Conservation (phyloP, 2,888 invertebrate species). For the Drosophila nr. perissopoda region DNA sequence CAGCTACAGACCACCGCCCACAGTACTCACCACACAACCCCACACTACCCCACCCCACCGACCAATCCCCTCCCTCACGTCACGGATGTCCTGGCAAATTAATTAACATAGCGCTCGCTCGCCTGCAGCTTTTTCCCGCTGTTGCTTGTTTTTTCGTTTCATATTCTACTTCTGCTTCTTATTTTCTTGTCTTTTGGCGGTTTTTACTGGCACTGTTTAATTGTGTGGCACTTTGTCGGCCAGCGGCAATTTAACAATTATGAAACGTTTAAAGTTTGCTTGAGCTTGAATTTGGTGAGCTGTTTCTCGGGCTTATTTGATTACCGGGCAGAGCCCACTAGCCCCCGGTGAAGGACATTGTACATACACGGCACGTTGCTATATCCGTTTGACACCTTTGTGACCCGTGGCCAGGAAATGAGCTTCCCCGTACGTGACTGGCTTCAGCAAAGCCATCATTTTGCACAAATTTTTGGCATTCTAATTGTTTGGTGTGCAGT, state of each 20-base stretch:
- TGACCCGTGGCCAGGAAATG: conserved; percentile 76
- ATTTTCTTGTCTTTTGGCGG: conserved; percentile 63
- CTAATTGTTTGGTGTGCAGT: conserved; percentile 40
- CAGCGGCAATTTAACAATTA: conserved; percentile 77
- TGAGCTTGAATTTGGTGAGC: conserved; percentile 41
- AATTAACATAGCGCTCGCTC: conserved; percentile 75
- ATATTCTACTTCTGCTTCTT: conserved; percentile 3
- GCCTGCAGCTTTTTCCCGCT: conserved; percentile 48
- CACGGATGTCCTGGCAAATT: conserved; percentile 80
- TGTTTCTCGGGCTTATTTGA: conserved; percentile 41
- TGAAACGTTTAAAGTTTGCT: conserved; percentile 78
- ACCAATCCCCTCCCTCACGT: conserved; percentile 18
- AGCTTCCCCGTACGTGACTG: conserved; percentile 79
- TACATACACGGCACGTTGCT: conserved; percentile 75
- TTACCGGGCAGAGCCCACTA: conserved; percentile 34
- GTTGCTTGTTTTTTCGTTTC: conserved; percentile 11
- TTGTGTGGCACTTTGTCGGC: conserved; percentile 60
- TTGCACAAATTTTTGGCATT: conserved; percentile 42
- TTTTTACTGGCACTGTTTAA: conserved; percentile 60
- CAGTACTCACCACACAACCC: neutral
- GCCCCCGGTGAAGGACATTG: conserved; percentile 54
- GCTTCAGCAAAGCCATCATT: conserved; percentile 44
- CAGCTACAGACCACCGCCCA: conserved; percentile 29
- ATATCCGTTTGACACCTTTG: conserved; percentile 81
- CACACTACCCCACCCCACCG: neutral